A percentile compares a stretch with the other conserved stretches of the same genome.
phyloP scores from a whole-genome alignment of 2,797 vertebrate genomes.

The Falco columbarius region DNA sequence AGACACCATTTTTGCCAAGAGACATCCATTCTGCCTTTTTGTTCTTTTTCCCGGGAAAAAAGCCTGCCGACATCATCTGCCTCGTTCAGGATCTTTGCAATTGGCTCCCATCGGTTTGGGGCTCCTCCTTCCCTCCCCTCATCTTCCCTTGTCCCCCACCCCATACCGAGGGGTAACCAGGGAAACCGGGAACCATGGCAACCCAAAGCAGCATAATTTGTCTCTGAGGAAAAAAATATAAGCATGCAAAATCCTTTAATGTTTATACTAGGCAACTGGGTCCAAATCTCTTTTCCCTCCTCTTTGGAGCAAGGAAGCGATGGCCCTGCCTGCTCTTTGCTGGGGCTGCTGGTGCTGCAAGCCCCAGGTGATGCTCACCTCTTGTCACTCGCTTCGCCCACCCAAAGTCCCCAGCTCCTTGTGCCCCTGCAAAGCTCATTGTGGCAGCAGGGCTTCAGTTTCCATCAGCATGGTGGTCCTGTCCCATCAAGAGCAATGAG shows the following conservation, averaged over 20 bases:
- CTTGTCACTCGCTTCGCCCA: rapidly evolving
- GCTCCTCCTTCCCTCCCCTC: constrained; percentile 18
- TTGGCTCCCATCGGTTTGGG: neutral
- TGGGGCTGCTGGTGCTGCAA: rapidly evolving
- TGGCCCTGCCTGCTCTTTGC: neutral
- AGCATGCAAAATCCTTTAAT: constrained; percentile 57
- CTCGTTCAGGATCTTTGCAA: neutral
- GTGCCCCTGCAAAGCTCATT: neutral
- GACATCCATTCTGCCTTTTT: constrained; percentile 13
- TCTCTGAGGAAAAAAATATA: neutral
- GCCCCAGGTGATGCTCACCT: rapidly evolving
- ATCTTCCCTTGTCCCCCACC: neutral
- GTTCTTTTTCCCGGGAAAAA: neutral
- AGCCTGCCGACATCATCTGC: neutral
- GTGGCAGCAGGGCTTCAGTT: neutral
- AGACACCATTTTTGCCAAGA: neutral
- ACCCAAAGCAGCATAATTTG: constrained; percentile 49
- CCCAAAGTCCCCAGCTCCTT: rapidly evolving
- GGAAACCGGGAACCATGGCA: constrained; percentile 59
- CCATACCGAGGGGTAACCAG: constrained; percentile 29
- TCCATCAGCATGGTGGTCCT: neutral
- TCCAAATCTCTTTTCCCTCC: neutral
- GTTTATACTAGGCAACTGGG: neutral
- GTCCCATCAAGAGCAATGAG: neutral
- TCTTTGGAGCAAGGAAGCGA: rapidly evolving